phyloP scores from a whole-genome alignment of 2,888 invertebrate species.

The Orthosia gracilis region DNA sequence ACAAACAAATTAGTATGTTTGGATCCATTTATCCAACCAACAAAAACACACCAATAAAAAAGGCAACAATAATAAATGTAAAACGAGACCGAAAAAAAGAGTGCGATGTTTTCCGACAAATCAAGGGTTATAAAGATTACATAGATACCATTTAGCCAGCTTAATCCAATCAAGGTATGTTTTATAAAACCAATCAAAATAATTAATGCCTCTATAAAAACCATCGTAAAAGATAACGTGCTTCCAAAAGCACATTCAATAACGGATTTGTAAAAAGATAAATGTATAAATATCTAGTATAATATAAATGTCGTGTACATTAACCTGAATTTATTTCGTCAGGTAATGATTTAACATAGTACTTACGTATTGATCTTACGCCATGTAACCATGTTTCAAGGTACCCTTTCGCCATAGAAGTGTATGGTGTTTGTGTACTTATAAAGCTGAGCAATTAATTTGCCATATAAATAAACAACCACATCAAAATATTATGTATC shows the following conservation, averaged over 20 bases:
- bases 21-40: not conserved
- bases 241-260: conserved; percentile 1
- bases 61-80: conserved; percentile 1
- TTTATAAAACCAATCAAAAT: conserved; percentile 11
- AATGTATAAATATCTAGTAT: not conserved
- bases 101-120: not conserved
- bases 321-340: conserved; percentile 41
- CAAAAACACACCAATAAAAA: too few relatives aligned
- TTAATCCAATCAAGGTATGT: conserved; percentile 26
- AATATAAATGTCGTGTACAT: conserved; percentile 22
- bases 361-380: conserved; percentile 30
- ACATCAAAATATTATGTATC: not conserved
- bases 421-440: conserved; percentile 9
- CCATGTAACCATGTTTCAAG: conserved; percentile 52
- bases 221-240: conserved; percentile 4
- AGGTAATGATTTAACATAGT: conserved; percentile 24
- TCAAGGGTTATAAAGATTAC: conserved; percentile 8
- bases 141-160: conserved; percentile 11
- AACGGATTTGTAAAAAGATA: conserved; percentile 21
- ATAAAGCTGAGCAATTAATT: conserved; percentile 2
- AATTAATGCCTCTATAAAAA: conserved; percentile 10
- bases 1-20: not conserved
- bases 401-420: conserved; percentile 45
- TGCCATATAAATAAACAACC: not conserved
- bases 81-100: conserved; percentile 23